These are phyloP conservation scores for Xylocampa areola DNA, from an alignment of 2,888 invertebrate genomes.

Conservation along the genomic window DNA sequence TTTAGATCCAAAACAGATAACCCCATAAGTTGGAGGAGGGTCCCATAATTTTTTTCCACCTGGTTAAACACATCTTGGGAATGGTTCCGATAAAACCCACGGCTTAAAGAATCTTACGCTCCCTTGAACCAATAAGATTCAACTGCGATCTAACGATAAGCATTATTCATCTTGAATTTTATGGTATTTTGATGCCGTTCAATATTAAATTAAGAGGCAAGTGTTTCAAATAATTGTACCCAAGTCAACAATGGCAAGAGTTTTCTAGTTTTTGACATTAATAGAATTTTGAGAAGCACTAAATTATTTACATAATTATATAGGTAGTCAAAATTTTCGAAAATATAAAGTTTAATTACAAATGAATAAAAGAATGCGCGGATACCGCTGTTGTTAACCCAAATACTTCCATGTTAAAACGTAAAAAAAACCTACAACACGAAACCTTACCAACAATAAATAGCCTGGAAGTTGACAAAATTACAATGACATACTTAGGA, in stretches of 20 bases:
- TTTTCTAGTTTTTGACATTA: too few relatives aligned
- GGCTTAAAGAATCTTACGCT: slow-evolving; percentile 54
- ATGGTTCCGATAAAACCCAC: slow-evolving; percentile 49
- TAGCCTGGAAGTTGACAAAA: slow-evolving; percentile 6
- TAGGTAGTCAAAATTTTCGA: too few relatives aligned
- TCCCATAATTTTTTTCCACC: slow-evolving; percentile 54
- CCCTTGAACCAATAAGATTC: slow-evolving; percentile 49
- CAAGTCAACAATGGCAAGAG: too few relatives aligned
- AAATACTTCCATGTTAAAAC: too few relatives aligned
- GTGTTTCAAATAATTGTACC: too few relatives aligned
- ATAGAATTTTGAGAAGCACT: too few relatives aligned
- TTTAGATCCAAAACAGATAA: slow-evolving; percentile 33
- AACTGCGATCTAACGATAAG: slow-evolving; percentile 38
- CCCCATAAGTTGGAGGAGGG: slow-evolving; percentile 34
- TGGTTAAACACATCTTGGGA: slow-evolving; percentile 53
- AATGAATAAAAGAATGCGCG: too few relatives aligned
- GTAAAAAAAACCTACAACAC: too few relatives aligned
- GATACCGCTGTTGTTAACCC: too few relatives aligned
- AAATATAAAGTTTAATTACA: too few relatives aligned
- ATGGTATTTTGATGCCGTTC: slow-evolving; percentile 42
- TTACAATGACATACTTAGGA: not conserved
- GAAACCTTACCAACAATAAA: too few relatives aligned
- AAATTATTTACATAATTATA: too few relatives aligned
- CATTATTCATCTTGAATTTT: slow-evolving; percentile 39
- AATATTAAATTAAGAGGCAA: slow-evolving; percentile 18